Evolutionary conservation across 2,797 vertebrate genomes (phyloP).

Genomic region (Choloepus didactylus): DNA sequence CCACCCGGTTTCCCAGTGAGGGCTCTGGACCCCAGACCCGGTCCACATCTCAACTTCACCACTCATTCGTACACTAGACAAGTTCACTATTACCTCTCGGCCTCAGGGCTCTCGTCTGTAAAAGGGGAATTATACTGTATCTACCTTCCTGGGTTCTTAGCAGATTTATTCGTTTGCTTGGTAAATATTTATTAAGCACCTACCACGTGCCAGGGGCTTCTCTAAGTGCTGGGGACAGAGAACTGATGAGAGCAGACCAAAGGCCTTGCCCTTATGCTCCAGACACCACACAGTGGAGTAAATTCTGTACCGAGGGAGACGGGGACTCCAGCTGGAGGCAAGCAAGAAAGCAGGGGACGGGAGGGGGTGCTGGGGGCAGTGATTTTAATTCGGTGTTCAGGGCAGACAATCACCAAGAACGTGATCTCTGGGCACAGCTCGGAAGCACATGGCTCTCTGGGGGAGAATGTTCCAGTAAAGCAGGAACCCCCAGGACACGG

Average conservation of each 20-base stretch:
- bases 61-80: neutral
- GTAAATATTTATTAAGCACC: neutral
- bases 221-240: neutral
- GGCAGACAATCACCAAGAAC: neutral
- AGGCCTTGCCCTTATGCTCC: too few species aligned
- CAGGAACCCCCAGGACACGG: neutral
- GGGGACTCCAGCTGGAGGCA: neutral
- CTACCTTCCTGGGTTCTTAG: neutral
- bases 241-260: neutral
- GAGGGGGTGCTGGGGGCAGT: too few species aligned
- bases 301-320: neutral
- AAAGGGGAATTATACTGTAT: neutral
- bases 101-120: neutral
- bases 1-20: fast-evolving
- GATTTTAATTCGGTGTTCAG: fast-evolving
- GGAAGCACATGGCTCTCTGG: fast-evolving
- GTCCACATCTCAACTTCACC: neutral
- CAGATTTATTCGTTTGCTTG: neutral
- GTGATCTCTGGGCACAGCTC: neutral
- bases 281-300: neutral
- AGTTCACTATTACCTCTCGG: neutral
- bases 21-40: neutral
- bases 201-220: fast-evolving
- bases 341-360: neutral
- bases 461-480: too few species aligned